phyloP scores from a whole-genome alignment of 2,113 vertebrate species.

The Irena cyanogastra region DNA sequence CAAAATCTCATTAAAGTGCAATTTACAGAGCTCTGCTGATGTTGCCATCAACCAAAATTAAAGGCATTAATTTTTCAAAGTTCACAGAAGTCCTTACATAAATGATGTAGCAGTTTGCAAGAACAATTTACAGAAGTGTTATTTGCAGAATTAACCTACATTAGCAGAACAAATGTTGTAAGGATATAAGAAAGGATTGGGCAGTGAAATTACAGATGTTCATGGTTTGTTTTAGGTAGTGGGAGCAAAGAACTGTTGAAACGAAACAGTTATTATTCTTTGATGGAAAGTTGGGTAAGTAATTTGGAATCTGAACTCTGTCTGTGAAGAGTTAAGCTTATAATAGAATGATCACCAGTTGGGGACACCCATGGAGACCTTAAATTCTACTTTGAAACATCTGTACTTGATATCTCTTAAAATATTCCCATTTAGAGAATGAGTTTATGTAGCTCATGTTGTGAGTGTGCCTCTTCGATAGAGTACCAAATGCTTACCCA shows the following conservation, averaged over 20 bases:
- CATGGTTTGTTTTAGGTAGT: conserved; percentile 65
- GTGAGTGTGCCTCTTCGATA: conserved; percentile 73
- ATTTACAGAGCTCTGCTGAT: conserved; percentile 99
- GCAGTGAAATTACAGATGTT: conserved; percentile 87
- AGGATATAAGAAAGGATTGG: conserved; percentile 80
- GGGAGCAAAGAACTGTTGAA: conserved; percentile 79
- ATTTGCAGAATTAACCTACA: conserved; percentile 95
- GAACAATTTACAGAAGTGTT: conserved; percentile 97
- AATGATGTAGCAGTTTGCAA: conserved; percentile 98
- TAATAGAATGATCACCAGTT: conserved; percentile 75
- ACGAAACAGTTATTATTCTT: conserved; percentile 82
- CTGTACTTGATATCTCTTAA: conserved; percentile 78
- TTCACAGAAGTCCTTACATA: conserved; percentile 97
- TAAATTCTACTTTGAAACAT: conserved; percentile 81
- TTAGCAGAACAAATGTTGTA: conserved; percentile 88
- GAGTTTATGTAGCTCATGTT: conserved; percentile 81
- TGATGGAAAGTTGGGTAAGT: conserved; percentile 80
- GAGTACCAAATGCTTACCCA: conserved; percentile 70
- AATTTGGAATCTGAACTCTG: conserved; percentile 79
- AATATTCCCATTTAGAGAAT: conserved; percentile 81
- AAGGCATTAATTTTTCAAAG: conserved; percentile 99
- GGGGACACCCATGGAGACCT: conserved; percentile 78
- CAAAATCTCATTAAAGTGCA: conserved; percentile 99
- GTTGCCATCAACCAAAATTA: conserved; percentile 99
- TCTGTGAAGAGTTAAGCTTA: conserved; percentile 77